Conservation (phyloP, 1,140 invertebrate species). For the Pristionchus pacificus region DNA sequence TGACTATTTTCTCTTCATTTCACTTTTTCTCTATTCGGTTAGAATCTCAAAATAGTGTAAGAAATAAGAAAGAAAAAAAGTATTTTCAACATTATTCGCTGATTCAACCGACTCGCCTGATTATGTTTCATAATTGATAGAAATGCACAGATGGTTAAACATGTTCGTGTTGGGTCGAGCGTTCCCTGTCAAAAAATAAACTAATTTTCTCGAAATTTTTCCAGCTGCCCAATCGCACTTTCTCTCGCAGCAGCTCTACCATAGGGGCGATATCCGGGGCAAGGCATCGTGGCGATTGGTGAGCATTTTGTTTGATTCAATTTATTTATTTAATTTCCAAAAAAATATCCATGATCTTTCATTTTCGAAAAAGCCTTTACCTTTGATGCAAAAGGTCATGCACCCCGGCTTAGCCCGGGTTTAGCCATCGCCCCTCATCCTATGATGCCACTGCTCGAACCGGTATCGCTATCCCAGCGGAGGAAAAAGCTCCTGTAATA, state of each 20-base stretch:
- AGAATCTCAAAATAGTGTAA: no score
- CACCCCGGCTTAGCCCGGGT: constrained; percentile 1
- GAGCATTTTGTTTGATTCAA: constrained; percentile 6
- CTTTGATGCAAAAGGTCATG: no score
- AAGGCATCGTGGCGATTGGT: constrained; percentile 46
- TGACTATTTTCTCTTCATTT: neutral
- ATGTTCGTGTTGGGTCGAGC: no score
- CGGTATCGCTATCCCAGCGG: neutral
- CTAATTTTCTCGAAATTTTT: no score
- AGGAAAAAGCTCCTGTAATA: constrained; percentile 13
- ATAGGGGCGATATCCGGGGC: constrained; percentile 46
- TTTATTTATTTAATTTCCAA: neutral
- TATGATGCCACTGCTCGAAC: neutral
- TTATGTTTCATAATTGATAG: no score
- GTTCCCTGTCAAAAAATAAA: no score
- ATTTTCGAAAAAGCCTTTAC: no score
- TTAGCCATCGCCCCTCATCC: constrained; percentile 2
- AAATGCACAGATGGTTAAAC: no score
- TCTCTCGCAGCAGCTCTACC: constrained; percentile 42
- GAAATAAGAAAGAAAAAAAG: no score
- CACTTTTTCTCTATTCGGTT: no score
- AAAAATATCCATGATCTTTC: neutral
- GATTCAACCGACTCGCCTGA: no score
- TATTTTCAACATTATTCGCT: no score
- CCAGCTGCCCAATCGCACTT: constrained; percentile 12